A percentile compares a stretch with the other conserved stretches of the same genome.
Evolutionary conservation across 1,140 invertebrate genomes (phyloP).

Genomic region (Acyrthosiphon pisum): DNA sequence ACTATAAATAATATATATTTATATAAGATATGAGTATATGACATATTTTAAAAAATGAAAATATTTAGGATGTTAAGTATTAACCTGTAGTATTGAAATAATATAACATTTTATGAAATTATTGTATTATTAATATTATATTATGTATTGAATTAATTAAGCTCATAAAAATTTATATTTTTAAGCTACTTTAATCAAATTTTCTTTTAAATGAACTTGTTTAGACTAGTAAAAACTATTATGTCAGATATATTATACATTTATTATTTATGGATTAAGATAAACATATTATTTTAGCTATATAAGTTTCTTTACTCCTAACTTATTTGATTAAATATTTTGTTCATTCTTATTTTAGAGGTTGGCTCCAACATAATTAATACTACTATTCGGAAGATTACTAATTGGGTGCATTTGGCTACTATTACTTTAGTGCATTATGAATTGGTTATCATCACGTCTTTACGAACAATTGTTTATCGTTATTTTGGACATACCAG

Average conservation of each 20-base stretch:
- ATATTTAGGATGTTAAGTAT: too few relatives aligned
- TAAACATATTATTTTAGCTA: not conserved
- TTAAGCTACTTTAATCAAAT: not conserved
- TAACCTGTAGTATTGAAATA: too few relatives aligned
- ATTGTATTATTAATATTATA: too few relatives aligned
- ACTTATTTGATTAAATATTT: not conserved
- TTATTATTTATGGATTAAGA: not conserved
- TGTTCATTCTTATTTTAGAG: slow-evolving; percentile 3
- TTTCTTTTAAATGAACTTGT: not conserved
- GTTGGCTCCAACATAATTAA: slow-evolving; percentile 34
- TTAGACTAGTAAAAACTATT: not conserved
- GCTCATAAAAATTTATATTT: not conserved
- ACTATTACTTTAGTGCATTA: slow-evolving; percentile 31
- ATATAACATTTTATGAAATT: too few relatives aligned
- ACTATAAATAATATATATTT: too few relatives aligned
- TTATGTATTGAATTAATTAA: not conserved
- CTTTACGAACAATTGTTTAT: not conserved
- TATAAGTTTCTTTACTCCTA: not conserved
- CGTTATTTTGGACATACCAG: slow-evolving; percentile 2
- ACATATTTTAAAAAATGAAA: not conserved
- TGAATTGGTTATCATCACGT: slow-evolving; percentile 31
- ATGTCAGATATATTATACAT: not conserved
- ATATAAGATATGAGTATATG: not conserved
- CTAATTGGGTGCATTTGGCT: slow-evolving; percentile 30
- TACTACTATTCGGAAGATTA: slow-evolving; percentile 35